A percentile compares a stretch with the other conserved stretches of the same genome.
phyloP scores from a whole-genome alignment of 2,888 invertebrate species.

The Junonia oenone region DNA sequence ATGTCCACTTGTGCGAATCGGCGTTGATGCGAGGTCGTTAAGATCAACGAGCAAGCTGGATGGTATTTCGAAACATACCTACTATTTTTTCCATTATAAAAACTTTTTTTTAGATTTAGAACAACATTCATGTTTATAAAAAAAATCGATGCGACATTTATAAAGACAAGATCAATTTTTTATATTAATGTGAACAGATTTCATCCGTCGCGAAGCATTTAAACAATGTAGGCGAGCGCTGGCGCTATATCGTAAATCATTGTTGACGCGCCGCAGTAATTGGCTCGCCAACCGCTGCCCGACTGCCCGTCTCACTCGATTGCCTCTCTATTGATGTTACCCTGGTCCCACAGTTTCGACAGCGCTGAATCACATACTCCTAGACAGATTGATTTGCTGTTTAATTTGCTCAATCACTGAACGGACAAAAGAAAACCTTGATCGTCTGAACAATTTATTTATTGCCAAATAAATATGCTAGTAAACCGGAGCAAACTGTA shows the following conservation, averaged over 20 bases:
- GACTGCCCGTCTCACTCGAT: slow-evolving; percentile 41
- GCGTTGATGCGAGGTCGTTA: too few species aligned
- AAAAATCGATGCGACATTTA: background rate
- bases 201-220: slow-evolving; percentile 49
- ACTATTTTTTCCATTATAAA: background rate
- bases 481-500: too few species aligned
- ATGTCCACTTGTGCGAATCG: too few species aligned
- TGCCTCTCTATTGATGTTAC: slow-evolving; percentile 52
- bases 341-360: slow-evolving; percentile 49
- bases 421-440: too few species aligned
- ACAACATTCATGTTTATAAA: background rate
- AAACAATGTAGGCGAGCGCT: slow-evolving; percentile 65
- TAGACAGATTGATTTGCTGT: background rate
- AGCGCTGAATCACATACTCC: slow-evolving; percentile 24
- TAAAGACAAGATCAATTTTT: background rate
- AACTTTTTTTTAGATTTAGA: background rate
- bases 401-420: too few species aligned
- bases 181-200: slow-evolving; percentile 31
- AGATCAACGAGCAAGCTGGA: too few species aligned
- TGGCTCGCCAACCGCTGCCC: slow-evolving; percentile 50
- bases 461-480: too few species aligned
- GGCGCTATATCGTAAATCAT: slow-evolving; percentile 73
- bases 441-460: too few species aligned
- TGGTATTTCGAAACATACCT: too few species aligned
- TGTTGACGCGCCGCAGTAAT: slow-evolving; percentile 68